Evolutionary conservation across 92 coral and sea anemone species (phyloP).

Genomic region (Palythoa grandis): DNA sequence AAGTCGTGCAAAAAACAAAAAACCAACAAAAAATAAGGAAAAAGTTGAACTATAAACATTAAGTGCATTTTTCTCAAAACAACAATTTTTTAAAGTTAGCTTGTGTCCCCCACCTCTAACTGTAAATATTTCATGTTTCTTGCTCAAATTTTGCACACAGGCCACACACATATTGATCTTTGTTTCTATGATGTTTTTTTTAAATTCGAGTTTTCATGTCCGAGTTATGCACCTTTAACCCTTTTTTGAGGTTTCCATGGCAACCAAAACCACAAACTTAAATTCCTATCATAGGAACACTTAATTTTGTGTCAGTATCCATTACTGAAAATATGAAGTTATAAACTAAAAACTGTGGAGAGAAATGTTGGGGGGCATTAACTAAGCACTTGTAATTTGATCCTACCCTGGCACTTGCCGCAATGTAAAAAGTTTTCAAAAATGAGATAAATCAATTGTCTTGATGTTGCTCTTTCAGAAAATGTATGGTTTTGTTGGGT

Average conservation of each 20-base stretch:
- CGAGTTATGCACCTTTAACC: slow-evolving; percentile 30
- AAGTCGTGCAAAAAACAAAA: slow-evolving; percentile 9
- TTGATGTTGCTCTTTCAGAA: slow-evolving; percentile 11
- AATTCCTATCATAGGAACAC: slow-evolving; percentile 33
- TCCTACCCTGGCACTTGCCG: slow-evolving; percentile 19
- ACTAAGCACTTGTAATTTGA: slow-evolving; percentile 15
- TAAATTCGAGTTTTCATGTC: neutral
- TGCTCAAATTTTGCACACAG: slow-evolving; percentile 37
- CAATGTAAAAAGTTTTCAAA: neutral
- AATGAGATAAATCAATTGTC: neutral
- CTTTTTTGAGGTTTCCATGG: slow-evolving; percentile 7
- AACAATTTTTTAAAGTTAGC: neutral
- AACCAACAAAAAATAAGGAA: neutral
- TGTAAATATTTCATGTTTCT: slow-evolving; percentile 20
- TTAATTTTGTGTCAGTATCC: neutral
- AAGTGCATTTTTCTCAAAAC: slow-evolving; percentile 25
- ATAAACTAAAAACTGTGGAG: slow-evolving; percentile 4
- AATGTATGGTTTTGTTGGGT: slow-evolving; percentile 25
- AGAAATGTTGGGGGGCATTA: slow-evolving; percentile 11
- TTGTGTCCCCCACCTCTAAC: slow-evolving; percentile 23
- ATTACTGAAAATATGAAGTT: slow-evolving; percentile 21
- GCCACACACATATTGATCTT: neutral
- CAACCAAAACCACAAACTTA: slow-evolving; percentile 19
- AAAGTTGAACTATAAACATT: slow-evolving; percentile 17
- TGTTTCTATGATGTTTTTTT: slow-evolving; percentile 22